Conservation (phyloP, 2,797 vertebrate species). For the Phataginus tricuspis region DNA sequence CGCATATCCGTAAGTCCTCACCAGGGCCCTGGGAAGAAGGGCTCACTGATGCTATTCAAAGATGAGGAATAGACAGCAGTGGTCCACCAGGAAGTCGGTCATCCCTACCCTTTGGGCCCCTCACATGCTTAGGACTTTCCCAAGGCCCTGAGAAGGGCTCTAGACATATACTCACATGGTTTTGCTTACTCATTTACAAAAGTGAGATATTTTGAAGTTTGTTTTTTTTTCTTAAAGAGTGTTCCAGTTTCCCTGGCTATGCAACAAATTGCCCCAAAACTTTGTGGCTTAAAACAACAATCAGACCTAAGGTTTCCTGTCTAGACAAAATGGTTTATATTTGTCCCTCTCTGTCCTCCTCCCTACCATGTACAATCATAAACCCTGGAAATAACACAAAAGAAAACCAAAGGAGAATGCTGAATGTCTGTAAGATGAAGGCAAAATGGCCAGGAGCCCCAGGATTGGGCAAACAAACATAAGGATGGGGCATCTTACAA, state of each 20-base stretch:
- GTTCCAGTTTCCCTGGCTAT: background rate
- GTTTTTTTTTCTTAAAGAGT: background rate
- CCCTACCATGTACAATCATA: background rate
- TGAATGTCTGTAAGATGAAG: background rate
- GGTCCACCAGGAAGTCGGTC: background rate
- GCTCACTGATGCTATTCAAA: background rate
- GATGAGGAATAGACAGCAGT: background rate
- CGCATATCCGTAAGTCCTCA: background rate
- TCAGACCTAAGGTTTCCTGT: background rate
- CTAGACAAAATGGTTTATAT: background rate
- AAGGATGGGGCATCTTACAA: background rate
- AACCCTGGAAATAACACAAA: background rate
- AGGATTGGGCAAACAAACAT: no score
- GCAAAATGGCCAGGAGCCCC: background rate
- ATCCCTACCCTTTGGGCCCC: background rate
- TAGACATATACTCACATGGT: background rate
- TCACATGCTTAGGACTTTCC: background rate
- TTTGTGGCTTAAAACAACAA: background rate
- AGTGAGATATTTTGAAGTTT: background rate
- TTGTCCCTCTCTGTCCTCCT: background rate
- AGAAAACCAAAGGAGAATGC: background rate
- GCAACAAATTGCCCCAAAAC: background rate
- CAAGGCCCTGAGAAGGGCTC: background rate
- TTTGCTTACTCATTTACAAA: background rate
- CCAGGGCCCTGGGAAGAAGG: background rate